Evolutionary conservation across 2,888 invertebrate species (phyloP).

Genomic region (Iselma pallidipennis): DNA sequence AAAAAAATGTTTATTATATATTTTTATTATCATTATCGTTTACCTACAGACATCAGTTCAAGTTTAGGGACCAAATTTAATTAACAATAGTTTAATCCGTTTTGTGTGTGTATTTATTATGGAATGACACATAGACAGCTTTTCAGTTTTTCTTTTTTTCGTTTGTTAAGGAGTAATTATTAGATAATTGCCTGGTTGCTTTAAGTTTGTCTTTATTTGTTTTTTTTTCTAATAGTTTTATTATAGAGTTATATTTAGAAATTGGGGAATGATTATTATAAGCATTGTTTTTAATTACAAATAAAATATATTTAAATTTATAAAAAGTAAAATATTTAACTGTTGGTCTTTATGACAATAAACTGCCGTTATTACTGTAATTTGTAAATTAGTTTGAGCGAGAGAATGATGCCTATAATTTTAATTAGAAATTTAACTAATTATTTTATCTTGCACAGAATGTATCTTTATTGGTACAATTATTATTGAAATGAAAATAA

Average conservation of each 20-base stretch:
- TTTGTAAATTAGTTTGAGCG: conserved; percentile 8
- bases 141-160: not conserved
- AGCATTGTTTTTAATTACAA: too few relatives aligned
- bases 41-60: too few relatives aligned
- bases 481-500: not conserved
- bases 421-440: conserved; percentile 1
- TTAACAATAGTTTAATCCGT: not conserved
- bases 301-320: not conserved
- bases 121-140: not conserved
- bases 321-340: not conserved
- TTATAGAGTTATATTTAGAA: too few relatives aligned
- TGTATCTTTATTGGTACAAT: not conserved
- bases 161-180: too few relatives aligned
- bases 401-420: conserved; percentile 20
- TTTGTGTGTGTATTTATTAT: not conserved
- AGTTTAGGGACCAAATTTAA: not conserved
- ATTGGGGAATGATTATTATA: not conserved
- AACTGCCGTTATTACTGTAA: conserved; percentile 24
- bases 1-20: too few relatives aligned
- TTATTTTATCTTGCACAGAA: conserved; percentile 6
- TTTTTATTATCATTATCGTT: too few relatives aligned
- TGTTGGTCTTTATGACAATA: conserved; percentile 15
- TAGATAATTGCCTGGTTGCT: not conserved
- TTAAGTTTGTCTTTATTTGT: too few relatives aligned
- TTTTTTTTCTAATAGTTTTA: too few relatives aligned